A percentile compares a stretch with the other conserved stretches of the same genome.
phyloP scores from a whole-genome alignment of 2,113 vertebrate species.

The Amphiprion percula region DNA sequence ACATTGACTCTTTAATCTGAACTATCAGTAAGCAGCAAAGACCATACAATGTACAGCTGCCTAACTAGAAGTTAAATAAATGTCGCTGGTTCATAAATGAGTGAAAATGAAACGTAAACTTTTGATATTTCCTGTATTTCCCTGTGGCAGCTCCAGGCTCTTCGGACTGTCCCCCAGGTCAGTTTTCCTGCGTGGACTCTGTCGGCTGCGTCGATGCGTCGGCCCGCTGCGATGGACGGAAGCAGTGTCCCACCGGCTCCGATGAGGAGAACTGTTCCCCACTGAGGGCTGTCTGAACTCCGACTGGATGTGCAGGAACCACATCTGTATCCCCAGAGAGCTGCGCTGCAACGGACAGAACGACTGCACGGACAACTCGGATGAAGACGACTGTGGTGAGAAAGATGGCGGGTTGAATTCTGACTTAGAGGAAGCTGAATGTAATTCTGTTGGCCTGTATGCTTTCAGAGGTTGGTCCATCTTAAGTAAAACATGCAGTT shows the following conservation, averaged over 20 bases:
- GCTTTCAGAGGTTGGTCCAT: too few species aligned
- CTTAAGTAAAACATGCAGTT: too few species aligned
- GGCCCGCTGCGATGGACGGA: constrained; percentile 83
- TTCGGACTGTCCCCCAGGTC: constrained; percentile 78
- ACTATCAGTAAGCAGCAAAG: too few species aligned
- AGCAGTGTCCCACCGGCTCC: constrained; percentile 86
- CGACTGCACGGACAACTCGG: constrained; percentile 83
- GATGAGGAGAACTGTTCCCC: constrained; percentile 84
- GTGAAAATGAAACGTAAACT: too few species aligned
- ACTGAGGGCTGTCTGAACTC: constrained; percentile 78
- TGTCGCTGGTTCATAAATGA: too few species aligned
- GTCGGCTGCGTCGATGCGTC: constrained; percentile 81
- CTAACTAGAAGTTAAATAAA: too few species aligned
- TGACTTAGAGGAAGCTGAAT: not conserved
- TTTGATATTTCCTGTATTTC: not conserved
- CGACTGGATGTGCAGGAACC: constrained; percentile 91
- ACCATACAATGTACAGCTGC: too few species aligned
- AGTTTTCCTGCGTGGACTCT: constrained; percentile 84
- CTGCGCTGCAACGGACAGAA: constrained; percentile 75
- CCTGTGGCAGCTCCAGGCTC: constrained; percentile 13
- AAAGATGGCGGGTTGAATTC: not conserved
- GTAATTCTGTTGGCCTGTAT: not conserved
- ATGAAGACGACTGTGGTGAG: constrained; percentile 84
- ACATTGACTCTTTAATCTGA: too few species aligned
- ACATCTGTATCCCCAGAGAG: constrained; percentile 74